Conservation (phyloP, 2,797 vertebrate species). For the Steatocranus sp. region DNA sequence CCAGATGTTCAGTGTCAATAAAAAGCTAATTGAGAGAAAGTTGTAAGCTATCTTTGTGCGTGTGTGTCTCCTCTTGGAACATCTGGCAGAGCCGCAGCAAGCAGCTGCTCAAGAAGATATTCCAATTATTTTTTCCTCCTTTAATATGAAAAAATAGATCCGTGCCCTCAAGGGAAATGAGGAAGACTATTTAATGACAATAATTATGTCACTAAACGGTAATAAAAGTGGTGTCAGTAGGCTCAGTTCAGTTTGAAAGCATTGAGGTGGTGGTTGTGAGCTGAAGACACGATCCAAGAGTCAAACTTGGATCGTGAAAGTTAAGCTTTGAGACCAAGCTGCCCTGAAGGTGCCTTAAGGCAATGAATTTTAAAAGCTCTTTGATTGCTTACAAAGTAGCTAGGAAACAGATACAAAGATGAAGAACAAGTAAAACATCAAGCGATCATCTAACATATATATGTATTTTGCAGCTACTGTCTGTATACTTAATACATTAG, state of each 20-base stretch:
- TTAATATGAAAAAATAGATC: conserved; percentile 60
- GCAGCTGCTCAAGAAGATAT: conserved; percentile 58
- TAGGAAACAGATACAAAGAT: not conserved
- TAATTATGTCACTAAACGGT: conserved; percentile 48
- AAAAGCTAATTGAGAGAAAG: conserved; percentile 34
- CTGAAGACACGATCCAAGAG: not conserved
- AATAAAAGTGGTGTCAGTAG: not conserved
- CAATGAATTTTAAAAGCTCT: not conserved
- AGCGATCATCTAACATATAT: not conserved
- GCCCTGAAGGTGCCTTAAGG: not conserved
- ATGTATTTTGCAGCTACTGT: not conserved
- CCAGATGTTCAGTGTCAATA: conserved; percentile 62
- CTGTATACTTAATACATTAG: not conserved
- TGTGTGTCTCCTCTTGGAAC: not conserved
- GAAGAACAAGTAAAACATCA: not conserved
- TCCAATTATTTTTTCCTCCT: conserved; percentile 50
- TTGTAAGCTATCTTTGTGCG: not conserved
- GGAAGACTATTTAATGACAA: conserved; percentile 43
- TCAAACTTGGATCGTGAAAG: not conserved
- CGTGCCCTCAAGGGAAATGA: conserved; percentile 28
- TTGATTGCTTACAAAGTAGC: not conserved
- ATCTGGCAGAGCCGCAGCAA: conserved; percentile 37
- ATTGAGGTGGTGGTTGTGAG: not conserved
- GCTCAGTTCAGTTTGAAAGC: not conserved
- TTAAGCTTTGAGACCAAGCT: not conserved